Percentiles rank a stretch among this genome's conserved stretches.
These are phyloP conservation scores for Tetranychus piercei DNA, from an alignment of 2,888 invertebrate genomes.

Conservation along the genomic window DNA sequence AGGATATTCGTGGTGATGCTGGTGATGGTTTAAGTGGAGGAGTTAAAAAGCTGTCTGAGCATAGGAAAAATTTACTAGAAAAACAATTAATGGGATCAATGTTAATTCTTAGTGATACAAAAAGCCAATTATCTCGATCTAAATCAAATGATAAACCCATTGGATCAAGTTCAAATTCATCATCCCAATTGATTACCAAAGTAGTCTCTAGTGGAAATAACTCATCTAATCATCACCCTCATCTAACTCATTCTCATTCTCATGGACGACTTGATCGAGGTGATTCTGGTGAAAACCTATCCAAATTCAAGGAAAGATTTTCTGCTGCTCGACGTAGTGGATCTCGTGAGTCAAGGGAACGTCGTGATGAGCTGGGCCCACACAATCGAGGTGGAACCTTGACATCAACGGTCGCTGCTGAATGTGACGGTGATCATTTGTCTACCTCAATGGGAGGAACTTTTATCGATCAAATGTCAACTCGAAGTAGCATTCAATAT, in stretches of 20 bases:
- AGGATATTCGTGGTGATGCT: conserved; percentile 20
- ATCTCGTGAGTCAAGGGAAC: conserved; percentile 24
- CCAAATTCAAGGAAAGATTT: conserved; percentile 17
- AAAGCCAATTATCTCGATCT: neutral
- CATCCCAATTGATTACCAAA: neutral
- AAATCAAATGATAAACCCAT: neutral
- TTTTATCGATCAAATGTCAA: conserved; percentile 14
- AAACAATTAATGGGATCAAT: conserved; percentile 44
- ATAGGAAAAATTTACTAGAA: conserved; percentile 61
- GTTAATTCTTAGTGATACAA: neutral
- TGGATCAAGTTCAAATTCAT: conserved; percentile 15
- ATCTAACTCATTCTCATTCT: neutral
- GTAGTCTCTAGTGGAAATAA: neutral
- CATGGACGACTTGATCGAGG: conserved; percentile 1
- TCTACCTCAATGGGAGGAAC: conserved; percentile 22
- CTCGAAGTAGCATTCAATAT: conserved; percentile 22
- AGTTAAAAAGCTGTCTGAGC: conserved; percentile 63
- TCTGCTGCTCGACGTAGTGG: conserved; percentile 9
- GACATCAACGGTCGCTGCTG: conserved; percentile 16
- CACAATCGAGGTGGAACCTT: conserved; percentile 17
- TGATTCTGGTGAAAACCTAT: conserved; percentile 15
- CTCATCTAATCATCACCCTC: neutral
- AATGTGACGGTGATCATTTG: conserved; percentile 17
- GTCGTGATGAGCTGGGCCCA: conserved; percentile 27
- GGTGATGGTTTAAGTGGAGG: conserved; percentile 31